Conservation (phyloP, 2,797 vertebrate species). For the Enteromius unitaeniatus region DNA sequence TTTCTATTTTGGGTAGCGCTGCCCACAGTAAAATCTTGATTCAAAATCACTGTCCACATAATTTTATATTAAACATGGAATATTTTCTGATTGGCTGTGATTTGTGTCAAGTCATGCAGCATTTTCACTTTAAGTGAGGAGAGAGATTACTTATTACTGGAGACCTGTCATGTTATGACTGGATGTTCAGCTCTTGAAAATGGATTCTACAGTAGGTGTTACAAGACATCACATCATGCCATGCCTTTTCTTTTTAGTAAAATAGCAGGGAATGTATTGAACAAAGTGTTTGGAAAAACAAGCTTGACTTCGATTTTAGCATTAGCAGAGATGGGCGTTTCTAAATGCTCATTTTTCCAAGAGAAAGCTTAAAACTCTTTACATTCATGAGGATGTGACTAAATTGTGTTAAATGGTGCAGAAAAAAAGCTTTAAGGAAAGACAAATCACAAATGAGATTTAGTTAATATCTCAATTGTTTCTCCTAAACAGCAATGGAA, state of each 20-base stretch:
- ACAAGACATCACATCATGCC: constrained; percentile 24
- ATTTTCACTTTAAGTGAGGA: constrained; percentile 20
- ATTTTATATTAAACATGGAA: background rate
- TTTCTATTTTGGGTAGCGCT: background rate
- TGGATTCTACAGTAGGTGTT: constrained; percentile 13
- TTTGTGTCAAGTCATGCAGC: background rate
- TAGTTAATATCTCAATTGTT: background rate
- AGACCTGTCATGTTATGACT: constrained; percentile 29
- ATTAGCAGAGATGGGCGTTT: background rate
- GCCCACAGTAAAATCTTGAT: background rate
- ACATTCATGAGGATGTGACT: background rate
- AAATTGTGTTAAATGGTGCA: constrained; percentile 12
- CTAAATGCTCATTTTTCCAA: background rate
- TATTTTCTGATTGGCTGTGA: constrained; percentile 14
- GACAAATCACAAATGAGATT: background rate
- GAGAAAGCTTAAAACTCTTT: background rate
- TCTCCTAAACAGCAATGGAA: background rate
- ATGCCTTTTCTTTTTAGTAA: constrained; percentile 12
- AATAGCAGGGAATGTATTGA: background rate
- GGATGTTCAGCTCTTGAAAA: constrained; percentile 28
- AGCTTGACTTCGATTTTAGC: background rate
- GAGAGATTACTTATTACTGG: constrained; percentile 3
- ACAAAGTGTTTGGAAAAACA: constrained; percentile 22
- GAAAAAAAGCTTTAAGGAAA: background rate
- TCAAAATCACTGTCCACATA: background rate